Base-by-base conservation (phyloP, 2,888 invertebrate genomes). In the Norana najaformis region DNA sequence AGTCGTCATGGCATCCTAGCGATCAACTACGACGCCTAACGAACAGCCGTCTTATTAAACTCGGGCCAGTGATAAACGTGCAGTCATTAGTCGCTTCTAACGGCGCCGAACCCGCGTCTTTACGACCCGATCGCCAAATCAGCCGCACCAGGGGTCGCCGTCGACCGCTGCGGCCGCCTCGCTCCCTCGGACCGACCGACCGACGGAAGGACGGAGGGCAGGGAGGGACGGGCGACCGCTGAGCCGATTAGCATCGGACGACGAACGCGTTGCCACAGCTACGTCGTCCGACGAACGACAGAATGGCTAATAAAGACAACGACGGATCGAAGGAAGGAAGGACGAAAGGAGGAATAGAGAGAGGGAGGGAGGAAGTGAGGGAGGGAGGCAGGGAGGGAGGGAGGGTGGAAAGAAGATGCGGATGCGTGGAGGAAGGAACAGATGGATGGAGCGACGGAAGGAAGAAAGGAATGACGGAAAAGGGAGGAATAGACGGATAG, bases 231-330 rank as follows among this genome's bases (percentile, higher is more conserved):
- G 47, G 47, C 23, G 47, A 47, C 47, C 47, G 47, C 47, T 47
- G 47, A 47, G 41, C 23, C 23, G 47, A 47, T 47, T 47, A 47
- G 47, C 47, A 47, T 47, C 20, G 47, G 47, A 47, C 20, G 47
- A 47, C 47, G 47, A 47, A 16, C 20, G 47, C 47, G 83, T 83
- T 83, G 36, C 83, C 35, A 36, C 20, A 36, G 83, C 14, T 83
- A 83, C 83, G 83, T 83, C 83, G 83, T 6, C 3, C 35, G 83
- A 36, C 83, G 83, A 5, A 36, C 14, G 36, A 34, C n/a, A 36
- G 83, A 83, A 83, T 83, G 83, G 34, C 30, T 83, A 83, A 83
- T 83, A 83, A 83, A 83, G 83, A 83, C 83, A 14, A 83, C 83
- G n/a, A 83, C 34, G 83, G 35, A 6, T 11, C 18, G 35, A 36